Evolutionary conservation across 2,888 invertebrate genomes (phyloP).

Genomic region (Phrixothrix hirtus): DNA sequence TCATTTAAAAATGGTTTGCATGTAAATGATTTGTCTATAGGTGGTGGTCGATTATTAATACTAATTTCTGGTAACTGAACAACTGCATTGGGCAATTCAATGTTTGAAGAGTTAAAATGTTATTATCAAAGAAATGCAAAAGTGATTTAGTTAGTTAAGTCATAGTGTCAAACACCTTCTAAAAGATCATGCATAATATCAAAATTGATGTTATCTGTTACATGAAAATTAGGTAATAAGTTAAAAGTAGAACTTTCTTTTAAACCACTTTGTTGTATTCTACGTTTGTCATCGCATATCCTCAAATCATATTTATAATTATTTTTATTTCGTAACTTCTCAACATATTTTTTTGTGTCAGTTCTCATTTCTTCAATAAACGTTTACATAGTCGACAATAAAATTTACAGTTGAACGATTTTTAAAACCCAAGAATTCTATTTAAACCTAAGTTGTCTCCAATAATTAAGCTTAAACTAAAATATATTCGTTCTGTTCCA

Average conservation of each 20-base stretch:
- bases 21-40: no score
- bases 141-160: slow-evolving; percentile 3
- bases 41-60: no score
- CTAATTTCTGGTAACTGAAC: no score
- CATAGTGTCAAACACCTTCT: slow-evolving; percentile 2
- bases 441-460: no score
- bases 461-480: no score
- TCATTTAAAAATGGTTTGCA: no score
- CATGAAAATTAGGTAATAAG: no score
- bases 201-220: slow-evolving; percentile 1
- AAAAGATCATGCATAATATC: slow-evolving; percentile 6
- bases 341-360: no score
- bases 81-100: no score
- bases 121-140: slow-evolving; percentile 5
- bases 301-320: not conserved
- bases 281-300: not conserved
- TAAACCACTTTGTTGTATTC: slow-evolving; percentile 3
- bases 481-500: no score
- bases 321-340: not conserved
- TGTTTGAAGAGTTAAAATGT: no score
- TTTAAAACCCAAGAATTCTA: slow-evolving; percentile 3
- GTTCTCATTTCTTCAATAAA: no score
- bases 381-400: slow-evolving; percentile 1
- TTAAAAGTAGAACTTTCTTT: slow-evolving; percentile 7
- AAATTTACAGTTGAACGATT: slow-evolving; percentile 6